Percentiles rank a stretch among this genome's conserved stretches.
These are phyloP conservation scores for Neolamprologus tretocephalus DNA, from an alignment of 2,113 vertebrate species.

Conservation along the genomic window DNA sequence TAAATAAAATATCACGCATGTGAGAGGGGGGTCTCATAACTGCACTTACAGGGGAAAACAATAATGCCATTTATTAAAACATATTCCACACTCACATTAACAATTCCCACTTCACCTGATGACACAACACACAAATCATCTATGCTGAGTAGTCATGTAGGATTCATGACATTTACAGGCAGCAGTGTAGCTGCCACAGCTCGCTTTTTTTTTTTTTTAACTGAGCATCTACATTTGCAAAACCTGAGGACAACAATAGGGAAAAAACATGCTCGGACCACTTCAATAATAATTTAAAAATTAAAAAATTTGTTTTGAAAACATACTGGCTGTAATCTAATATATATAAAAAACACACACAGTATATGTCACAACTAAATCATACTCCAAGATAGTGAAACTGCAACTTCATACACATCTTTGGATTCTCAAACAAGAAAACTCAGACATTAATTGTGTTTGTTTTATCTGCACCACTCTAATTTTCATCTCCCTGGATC, in stretches of 20 bases:
- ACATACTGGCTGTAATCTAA: neutral
- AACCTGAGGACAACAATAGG: neutral
- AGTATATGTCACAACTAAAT: neutral
- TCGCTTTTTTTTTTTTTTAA: neutral
- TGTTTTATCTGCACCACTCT: neutral
- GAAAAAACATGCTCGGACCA: neutral
- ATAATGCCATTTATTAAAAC: neutral
- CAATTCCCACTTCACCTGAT: neutral
- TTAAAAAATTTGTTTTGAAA: neutral
- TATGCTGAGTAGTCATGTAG: neutral
- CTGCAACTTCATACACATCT: neutral
- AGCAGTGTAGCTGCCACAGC: neutral
- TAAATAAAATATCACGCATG: neutral
- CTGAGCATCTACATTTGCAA: neutral
- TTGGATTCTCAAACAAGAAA: neutral
- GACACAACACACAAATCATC: neutral
- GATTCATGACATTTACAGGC: neutral
- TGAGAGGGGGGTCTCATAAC: neutral
- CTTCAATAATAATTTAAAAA: neutral
- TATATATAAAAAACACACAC: neutral
- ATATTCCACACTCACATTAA: conserved; percentile 1
- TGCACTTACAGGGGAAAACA: neutral
- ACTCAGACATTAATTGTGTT: neutral
- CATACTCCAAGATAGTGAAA: neutral
- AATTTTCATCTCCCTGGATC: neutral